phyloP scores from a whole-genome alignment of 2,797 vertebrate genomes.

The Corythornis leucogaster region DNA sequence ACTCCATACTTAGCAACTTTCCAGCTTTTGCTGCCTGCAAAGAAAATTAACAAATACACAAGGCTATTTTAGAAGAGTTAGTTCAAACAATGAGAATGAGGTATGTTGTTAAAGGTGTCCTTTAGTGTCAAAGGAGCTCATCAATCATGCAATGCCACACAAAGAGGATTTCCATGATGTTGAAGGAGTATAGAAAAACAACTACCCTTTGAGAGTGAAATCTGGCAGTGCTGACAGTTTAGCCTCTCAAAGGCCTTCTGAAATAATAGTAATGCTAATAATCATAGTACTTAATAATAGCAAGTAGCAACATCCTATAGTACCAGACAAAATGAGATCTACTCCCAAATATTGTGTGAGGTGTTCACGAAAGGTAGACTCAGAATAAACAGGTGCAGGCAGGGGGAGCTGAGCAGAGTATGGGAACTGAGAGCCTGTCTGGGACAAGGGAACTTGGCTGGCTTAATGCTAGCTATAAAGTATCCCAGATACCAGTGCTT shows the following conservation, averaged over 20 bases:
- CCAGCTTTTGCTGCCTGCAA: conserved; percentile 75
- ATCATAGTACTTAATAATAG: background rate
- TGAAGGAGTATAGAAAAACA: background rate
- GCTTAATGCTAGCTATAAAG: background rate
- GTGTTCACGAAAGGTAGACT: background rate
- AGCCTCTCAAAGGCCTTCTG: background rate
- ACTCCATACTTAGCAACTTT: conserved; percentile 76
- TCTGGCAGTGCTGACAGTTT: background rate
- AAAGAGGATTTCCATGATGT: background rate
- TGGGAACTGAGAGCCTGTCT: background rate
- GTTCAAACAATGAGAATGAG: background rate
- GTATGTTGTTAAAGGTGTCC: background rate
- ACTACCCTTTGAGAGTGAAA: background rate
- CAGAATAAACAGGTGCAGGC: background rate
- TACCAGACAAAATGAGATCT: background rate
- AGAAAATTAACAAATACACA: background rate
- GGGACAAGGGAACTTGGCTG: conserved; percentile 9
- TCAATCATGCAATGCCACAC: background rate
- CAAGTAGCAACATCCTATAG: background rate
- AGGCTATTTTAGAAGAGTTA: background rate
- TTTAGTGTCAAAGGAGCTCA: background rate
- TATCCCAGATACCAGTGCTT: conserved; percentile 9
- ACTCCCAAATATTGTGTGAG: background rate
- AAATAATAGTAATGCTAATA: background rate
- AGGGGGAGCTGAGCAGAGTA: background rate